These are phyloP conservation scores for Echeneis naucrates DNA, from an alignment of 2,797 vertebrate species.

Conservation along the genomic window DNA sequence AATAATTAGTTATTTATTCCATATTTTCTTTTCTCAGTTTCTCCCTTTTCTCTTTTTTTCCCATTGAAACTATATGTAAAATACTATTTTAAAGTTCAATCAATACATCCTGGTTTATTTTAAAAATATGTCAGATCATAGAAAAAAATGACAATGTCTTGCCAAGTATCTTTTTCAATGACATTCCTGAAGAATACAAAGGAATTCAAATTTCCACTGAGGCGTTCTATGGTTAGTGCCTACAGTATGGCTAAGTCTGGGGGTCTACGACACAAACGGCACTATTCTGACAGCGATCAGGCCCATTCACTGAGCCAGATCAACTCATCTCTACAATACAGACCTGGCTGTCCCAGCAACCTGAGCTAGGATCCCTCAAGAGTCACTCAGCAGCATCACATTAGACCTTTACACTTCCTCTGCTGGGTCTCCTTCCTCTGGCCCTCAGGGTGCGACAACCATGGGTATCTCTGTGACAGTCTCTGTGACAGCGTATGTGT, in stretches of 20 bases:
- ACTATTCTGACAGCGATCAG: conserved; percentile 53
- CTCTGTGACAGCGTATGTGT: conserved; percentile 31
- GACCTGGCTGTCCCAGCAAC: conserved; percentile 64
- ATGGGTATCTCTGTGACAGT: conserved; percentile 32
- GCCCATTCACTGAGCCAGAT: conserved; percentile 64
- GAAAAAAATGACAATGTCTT: conserved; percentile 3
- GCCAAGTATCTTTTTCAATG: conserved; percentile 49
- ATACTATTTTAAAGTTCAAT: neutral
- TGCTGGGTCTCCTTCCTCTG: conserved; percentile 64
- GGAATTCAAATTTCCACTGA: conserved; percentile 64
- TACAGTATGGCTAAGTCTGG: conserved; percentile 43
- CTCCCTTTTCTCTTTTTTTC: neutral
- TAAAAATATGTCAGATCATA: conserved; percentile 14
- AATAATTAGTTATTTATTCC: neutral
- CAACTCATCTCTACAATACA: conserved; percentile 70
- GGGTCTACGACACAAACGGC: conserved; percentile 60
- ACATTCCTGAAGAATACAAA: conserved; percentile 66
- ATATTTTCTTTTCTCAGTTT: too few relatives aligned
- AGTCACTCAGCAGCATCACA: conserved; percentile 78
- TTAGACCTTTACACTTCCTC: conserved; percentile 80
- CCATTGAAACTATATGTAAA: neutral
- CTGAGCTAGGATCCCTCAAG: conserved; percentile 67
- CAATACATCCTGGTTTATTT: conserved; percentile 5
- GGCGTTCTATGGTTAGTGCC: conserved; percentile 48
- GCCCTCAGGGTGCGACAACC: conserved; percentile 59